phyloP scores from a whole-genome alignment of 2,113 vertebrate genomes.

The Poeciliopsis retropinna region DNA sequence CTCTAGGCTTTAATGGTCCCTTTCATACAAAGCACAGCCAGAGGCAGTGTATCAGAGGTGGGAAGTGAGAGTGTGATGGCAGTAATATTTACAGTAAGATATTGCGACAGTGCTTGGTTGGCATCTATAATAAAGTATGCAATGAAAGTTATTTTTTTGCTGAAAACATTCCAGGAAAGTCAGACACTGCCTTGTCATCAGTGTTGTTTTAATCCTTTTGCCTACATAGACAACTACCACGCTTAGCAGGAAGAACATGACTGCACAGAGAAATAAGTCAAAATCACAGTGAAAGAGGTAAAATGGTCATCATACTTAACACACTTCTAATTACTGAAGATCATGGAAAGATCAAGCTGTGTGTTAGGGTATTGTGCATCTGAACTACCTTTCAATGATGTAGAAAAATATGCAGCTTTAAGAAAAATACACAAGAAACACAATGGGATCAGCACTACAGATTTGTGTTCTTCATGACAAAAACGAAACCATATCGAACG shows the following conservation, averaged over 20 bases:
- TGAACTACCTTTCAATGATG: too few relatives aligned
- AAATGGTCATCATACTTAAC: too few relatives aligned
- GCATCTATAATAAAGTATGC: conserved; percentile 35
- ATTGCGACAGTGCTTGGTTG: conserved; percentile 43
- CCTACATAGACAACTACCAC: not conserved
- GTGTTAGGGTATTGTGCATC: too few relatives aligned
- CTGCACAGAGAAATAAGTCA: not conserved
- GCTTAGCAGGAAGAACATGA: not conserved
- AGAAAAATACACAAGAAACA: too few relatives aligned
- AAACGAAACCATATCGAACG: too few relatives aligned
- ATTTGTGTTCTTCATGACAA: too few relatives aligned
- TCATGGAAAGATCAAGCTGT: too few relatives aligned
- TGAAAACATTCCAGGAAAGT: conserved; percentile 21
- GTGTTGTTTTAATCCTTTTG: not conserved
- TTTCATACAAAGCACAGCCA: conserved; percentile 70
- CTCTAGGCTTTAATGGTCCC: conserved; percentile 70
- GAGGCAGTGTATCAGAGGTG: conserved; percentile 59
- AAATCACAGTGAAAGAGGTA: too few relatives aligned
- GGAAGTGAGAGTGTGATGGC: conserved; percentile 33
- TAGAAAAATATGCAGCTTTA: too few relatives aligned
- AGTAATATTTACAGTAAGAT: conserved; percentile 43
- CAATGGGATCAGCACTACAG: too few relatives aligned
- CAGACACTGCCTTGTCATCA: conserved; percentile 16
- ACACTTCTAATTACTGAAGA: too few relatives aligned
- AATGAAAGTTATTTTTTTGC: conserved; percentile 23